A percentile compares a stretch with the other conserved stretches of the same genome.
These are phyloP conservation scores for Mechanitis messenoides DNA, from an alignment of 2,888 invertebrate species.

Conservation along the genomic window DNA sequence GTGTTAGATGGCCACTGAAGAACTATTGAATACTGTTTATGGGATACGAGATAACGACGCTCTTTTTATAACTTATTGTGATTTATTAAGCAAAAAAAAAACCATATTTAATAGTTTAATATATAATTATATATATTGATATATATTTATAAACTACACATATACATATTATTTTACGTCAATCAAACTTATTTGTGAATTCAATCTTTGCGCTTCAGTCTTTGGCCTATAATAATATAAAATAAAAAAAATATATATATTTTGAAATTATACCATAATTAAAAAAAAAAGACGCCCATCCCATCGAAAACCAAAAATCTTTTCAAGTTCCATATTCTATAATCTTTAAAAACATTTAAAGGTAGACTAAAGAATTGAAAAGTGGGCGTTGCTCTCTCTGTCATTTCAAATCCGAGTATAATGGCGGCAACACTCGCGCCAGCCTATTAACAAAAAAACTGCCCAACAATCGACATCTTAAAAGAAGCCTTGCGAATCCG, in stretches of 20 bases:
- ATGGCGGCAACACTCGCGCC: conserved; percentile 62
- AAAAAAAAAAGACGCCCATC: neutral
- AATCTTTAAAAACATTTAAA: conserved; percentile 73
- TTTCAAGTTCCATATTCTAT: conserved; percentile 52
- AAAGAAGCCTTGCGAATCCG: conserved; percentile 71
- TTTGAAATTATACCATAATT: neutral
- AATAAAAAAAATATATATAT: too few species aligned
- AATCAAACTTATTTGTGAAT: too few species aligned
- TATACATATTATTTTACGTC: too few species aligned
- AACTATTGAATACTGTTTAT: conserved; percentile 56
- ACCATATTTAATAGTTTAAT: neutral
- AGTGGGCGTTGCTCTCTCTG: conserved; percentile 73
- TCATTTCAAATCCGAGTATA: conserved; percentile 61
- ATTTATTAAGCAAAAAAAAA: conserved; percentile 3
- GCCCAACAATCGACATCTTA: conserved; percentile 54
- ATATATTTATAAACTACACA: too few species aligned
- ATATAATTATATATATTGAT: too few species aligned
- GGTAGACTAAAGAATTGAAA: conserved; percentile 63
- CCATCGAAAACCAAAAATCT: conserved; percentile 19
- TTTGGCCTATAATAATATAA: too few species aligned
- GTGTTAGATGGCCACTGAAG: conserved; percentile 69
- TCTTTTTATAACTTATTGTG: conserved; percentile 20
- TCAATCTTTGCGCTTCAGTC: too few species aligned
- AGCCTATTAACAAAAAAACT: conserved; percentile 55
- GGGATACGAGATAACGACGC: conserved; percentile 37